phyloP scores from a whole-genome alignment of 2,797 vertebrate genomes.

The Fratercula arctica region DNA sequence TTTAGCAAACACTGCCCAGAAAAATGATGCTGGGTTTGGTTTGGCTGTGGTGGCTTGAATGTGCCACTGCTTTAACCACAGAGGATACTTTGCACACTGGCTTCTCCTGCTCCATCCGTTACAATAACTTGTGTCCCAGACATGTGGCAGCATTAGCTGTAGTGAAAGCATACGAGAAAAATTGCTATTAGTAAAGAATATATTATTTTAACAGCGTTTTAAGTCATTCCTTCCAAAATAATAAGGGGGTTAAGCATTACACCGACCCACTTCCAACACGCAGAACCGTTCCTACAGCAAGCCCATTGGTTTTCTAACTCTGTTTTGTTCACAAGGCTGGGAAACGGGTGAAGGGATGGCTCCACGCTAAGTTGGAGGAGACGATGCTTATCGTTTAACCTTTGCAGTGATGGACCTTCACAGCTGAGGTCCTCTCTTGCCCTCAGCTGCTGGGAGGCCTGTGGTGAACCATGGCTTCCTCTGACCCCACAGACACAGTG shows the following conservation, averaged over 20 bases:
- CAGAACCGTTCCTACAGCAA: not conserved
- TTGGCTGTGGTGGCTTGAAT: not conserved
- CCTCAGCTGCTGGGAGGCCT: not conserved
- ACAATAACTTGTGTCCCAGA: not conserved
- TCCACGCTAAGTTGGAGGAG: not conserved
- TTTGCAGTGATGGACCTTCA: not conserved
- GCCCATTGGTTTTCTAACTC: not conserved
- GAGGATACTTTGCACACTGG: not conserved
- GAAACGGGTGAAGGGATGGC: not conserved
- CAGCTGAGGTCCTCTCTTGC: not conserved
- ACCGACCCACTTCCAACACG: not conserved
- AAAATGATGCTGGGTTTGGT: not conserved
- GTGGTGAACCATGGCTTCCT: not conserved
- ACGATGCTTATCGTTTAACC: not conserved
- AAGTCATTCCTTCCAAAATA: not conserved
- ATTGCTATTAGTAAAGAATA: not conserved
- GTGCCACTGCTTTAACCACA: not conserved
- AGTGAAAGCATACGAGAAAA: not conserved
- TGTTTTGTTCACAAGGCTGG: not conserved
- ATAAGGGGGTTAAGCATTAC: not conserved
- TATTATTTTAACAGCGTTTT: not conserved
- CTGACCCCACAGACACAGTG: not conserved
- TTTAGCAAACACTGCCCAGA: not conserved
- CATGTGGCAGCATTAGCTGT: not conserved
- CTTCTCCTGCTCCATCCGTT: not conserved